Evolutionary conservation across 2,797 vertebrate genomes (phyloP).

Genomic region (Crypturellus tataupa): DNA sequence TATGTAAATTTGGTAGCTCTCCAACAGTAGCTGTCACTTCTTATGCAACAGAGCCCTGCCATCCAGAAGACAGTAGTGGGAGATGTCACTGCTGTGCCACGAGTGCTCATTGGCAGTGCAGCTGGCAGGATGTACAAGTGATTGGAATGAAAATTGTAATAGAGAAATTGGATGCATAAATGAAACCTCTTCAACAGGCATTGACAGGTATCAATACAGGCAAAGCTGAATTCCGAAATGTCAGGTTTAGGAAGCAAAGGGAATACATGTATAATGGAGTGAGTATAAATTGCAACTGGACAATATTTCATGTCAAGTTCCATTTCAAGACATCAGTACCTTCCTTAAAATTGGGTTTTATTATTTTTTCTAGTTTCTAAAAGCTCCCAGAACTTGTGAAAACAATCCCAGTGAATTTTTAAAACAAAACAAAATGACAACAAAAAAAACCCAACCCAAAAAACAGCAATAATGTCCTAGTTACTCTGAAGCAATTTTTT

Average conservation of each 20-base stretch:
- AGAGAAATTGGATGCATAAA: not conserved
- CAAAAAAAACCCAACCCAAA: not conserved
- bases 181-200: not conserved
- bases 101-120: not conserved
- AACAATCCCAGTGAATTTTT: not conserved
- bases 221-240: not conserved
- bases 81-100: fast-evolving
- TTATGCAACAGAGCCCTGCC: not conserved
- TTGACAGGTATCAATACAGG: not conserved
- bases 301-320: not conserved
- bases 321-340: fast-evolving
- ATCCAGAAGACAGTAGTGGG: not conserved
- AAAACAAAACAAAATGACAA: not conserved
- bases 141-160: not conserved
- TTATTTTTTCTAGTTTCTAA: not conserved
- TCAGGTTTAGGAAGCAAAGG: not conserved
- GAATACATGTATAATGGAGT: not conserved
- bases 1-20: not conserved
- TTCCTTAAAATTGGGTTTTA: not conserved
- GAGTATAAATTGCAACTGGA: not conserved
- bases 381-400: not conserved
- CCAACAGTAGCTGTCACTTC: not conserved
- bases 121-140: fast-evolving
- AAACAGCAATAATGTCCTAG: not conserved
- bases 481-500: not conserved